These are phyloP conservation scores for Artibeus lituratus DNA, from an alignment of 2,797 vertebrate species.

Conservation along the genomic window DNA sequence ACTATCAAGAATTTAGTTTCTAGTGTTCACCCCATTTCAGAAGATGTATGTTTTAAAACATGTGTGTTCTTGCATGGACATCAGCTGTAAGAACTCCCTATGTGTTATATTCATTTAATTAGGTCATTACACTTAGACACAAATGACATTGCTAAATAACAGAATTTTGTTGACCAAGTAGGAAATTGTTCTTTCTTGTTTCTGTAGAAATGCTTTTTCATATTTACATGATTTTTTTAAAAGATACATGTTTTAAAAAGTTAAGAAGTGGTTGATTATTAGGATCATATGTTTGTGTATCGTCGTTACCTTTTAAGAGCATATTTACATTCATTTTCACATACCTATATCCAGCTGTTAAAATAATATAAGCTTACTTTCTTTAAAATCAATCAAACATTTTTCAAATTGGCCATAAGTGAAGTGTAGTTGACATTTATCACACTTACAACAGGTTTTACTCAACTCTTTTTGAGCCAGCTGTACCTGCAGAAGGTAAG, in stretches of 20 bases:
- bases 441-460: background rate
- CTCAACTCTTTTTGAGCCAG: slow-evolving; percentile 14
- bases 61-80: background rate
- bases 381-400: background rate
- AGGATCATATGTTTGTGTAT: background rate
- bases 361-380: slow-evolving; percentile 9
- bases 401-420: slow-evolving; percentile 5
- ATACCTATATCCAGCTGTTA: background rate
- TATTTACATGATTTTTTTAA: slow-evolving; percentile 3
- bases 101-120: slow-evolving; percentile 26
- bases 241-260: background rate
- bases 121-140: background rate
- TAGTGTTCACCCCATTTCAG: background rate
- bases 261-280: background rate
- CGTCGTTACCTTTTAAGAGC: background rate
- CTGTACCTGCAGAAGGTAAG: background rate
- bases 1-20: background rate
- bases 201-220: slow-evolving; percentile 17
- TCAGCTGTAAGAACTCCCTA: background rate
- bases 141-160: slow-evolving; percentile 34
- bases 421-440: background rate
- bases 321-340: background rate
- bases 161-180: slow-evolving; percentile 7
- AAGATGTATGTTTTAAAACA: slow-evolving; percentile 6
- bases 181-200: slow-evolving; percentile 24